Evolutionary conservation across 1,140 invertebrate genomes (phyloP), one percentile per base, ranked within the genome.

Genomic region (Lerema accius): DNA sequence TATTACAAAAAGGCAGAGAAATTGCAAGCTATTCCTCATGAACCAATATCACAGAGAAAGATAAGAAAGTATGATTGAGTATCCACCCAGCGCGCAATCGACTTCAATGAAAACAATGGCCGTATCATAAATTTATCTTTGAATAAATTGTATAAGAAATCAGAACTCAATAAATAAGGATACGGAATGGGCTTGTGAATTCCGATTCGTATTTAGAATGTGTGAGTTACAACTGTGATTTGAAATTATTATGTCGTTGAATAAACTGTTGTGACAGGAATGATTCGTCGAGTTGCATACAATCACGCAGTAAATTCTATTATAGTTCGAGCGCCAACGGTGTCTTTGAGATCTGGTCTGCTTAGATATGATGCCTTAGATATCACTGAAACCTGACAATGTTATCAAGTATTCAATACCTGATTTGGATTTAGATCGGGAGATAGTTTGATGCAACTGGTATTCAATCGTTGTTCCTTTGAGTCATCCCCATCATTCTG

Each of bases 251-350:
- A 59, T 59, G 43, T 59, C 56, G 28, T 28, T 23, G 32, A 28
- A 59, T 59, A 59, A 59, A 48, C 28, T 59, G 56, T 59, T 59
- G 56, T 59, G 56, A 59, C 56, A 48, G 56, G 43, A 48, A 59
- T 59, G 56, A 59, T 37, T 59, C 56, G 55, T 59, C 43, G 56
- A 28, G 56, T 48, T 48, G 43, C 43, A 59, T 59, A 59, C 56
- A 59, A 59, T 59, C 56, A 59, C 42, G 56, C 56, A 59, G 56
- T 48, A 59, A 59, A 59, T 46, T 59, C 42, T 59, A 59, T 59
- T 59, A 59, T 59, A 59, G 32, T 58, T 23, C 28, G 28, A 56
- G 13, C 40, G 37, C 40, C 51, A 16, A 53, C 37, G 10, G 14
- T 28, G 0, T 14, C 19, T 55, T 55, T 55, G 35, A 32, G 28